A percentile compares a stretch with the other conserved stretches of the same genome.
Conservation (phyloP, 2,797 vertebrate genomes). For the Emydoidea blandingii region DNA sequence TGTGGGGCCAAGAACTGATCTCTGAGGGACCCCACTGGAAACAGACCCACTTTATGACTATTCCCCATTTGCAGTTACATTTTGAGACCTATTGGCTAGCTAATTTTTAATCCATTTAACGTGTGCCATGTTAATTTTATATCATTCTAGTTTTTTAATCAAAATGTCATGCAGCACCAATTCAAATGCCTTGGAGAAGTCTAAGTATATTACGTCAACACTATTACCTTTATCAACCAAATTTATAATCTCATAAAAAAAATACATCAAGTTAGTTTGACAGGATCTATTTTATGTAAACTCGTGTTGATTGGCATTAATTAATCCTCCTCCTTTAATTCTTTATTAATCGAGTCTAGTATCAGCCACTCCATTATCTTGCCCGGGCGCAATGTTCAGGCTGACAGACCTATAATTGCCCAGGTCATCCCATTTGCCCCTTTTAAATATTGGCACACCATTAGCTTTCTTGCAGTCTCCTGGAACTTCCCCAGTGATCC, state of each 20-base stretch:
- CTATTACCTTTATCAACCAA: not conserved
- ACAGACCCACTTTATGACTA: not conserved
- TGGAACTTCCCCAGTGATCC: not conserved
- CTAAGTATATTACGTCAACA: not conserved
- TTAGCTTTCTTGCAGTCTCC: not conserved
- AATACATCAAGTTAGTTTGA: not conserved
- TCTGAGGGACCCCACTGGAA: not conserved
- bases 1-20: not conserved
- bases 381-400: not conserved
- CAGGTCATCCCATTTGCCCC: not conserved
- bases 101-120: not conserved
- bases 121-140: not conserved
- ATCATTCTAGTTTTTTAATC: not conserved
- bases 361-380: not conserved
- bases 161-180: not conserved
- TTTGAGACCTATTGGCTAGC: not conserved
- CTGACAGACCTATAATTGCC: not conserved
- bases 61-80: not conserved
- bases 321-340: not conserved
- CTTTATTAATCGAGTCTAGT: not conserved
- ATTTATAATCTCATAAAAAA: not conserved
- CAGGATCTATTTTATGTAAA: not conserved
- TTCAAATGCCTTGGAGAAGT: not conserved
- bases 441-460: not conserved
- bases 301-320: not conserved